These are phyloP conservation scores for Ceyx margarethae DNA, from an alignment of 2,113 vertebrate genomes.

Conservation along the genomic window DNA sequence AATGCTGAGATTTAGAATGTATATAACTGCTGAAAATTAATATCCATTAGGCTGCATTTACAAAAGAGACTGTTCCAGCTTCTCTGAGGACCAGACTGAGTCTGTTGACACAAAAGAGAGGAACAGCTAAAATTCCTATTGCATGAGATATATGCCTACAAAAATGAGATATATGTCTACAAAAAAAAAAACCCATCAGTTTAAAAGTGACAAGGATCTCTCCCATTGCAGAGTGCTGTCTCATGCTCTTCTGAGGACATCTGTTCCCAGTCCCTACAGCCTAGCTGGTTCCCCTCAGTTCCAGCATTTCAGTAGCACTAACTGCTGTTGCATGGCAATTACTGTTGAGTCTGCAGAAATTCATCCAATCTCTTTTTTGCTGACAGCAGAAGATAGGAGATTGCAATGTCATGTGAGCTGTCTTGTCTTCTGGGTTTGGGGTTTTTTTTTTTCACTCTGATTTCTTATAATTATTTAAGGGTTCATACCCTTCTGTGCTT, in stretches of 20 bases:
- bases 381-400: background rate
- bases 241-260: background rate
- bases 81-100: background rate
- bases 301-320: constrained; percentile 2
- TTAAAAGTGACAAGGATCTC: background rate
- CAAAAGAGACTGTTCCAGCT: background rate
- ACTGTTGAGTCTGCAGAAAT: constrained; percentile 41
- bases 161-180: background rate
- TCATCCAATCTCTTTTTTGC: constrained; percentile 19
- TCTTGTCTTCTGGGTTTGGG: background rate
- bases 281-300: constrained; percentile 7
- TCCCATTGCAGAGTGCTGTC: constrained; percentile 3
- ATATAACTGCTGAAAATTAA: background rate
- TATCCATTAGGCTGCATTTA: background rate
- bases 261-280: background rate
- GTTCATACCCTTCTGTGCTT: background rate
- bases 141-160: background rate
- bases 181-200: background rate
- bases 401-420: background rate
- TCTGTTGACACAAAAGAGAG: background rate
- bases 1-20: background rate
- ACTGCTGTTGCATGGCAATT: background rate
- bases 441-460: background rate
- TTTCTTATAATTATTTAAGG: background rate
- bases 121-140: background rate